Percentiles rank a stretch among this genome's conserved stretches.
These are phyloP conservation scores for Leiothrix lutea DNA, from an alignment of 2,113 vertebrate species.

Conservation along the genomic window DNA sequence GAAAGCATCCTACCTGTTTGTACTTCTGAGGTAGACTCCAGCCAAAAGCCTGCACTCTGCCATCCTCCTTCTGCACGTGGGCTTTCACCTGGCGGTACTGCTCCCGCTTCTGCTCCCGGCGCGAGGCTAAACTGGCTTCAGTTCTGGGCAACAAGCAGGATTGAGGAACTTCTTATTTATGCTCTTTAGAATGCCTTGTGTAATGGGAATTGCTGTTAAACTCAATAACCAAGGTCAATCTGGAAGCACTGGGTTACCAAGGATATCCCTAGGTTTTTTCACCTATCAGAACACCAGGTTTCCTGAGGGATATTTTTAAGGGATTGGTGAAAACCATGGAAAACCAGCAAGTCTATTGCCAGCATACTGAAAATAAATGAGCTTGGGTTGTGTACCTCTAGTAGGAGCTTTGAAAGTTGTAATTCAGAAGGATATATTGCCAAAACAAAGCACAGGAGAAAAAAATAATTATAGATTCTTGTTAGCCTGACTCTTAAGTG, in stretches of 20 bases:
- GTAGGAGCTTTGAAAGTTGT: not conserved
- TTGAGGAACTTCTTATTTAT: not conserved
- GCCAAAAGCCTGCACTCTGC: constrained; percentile 92
- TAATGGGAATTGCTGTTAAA: not conserved
- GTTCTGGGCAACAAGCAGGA: constrained; percentile 66
- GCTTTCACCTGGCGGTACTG: constrained; percentile 98
- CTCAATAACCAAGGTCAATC: not conserved
- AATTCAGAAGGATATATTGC: not conserved
- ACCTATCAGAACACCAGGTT: not conserved
- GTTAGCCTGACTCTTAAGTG: not conserved
- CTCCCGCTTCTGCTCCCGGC: constrained; percentile 93
- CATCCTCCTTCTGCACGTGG: constrained; percentile 95
- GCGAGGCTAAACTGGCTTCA: constrained; percentile 84
- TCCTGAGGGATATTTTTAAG: not conserved
- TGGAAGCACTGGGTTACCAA: not conserved
- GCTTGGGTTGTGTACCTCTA: not conserved
- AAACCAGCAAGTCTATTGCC: not conserved
- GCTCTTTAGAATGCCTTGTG: not conserved
- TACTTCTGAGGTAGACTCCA: constrained; percentile 97
- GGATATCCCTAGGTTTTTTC: not conserved
- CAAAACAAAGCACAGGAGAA: not conserved
- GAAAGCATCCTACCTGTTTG: constrained; percentile 80
- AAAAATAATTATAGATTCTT: not conserved
- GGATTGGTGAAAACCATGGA: not conserved
- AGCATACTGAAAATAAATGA: not conserved